A percentile compares a stretch with the other conserved stretches of the same genome.
These are phyloP conservation scores for Cairina moschata DNA, from an alignment of 2,113 vertebrate species.

Conservation along the genomic window DNA sequence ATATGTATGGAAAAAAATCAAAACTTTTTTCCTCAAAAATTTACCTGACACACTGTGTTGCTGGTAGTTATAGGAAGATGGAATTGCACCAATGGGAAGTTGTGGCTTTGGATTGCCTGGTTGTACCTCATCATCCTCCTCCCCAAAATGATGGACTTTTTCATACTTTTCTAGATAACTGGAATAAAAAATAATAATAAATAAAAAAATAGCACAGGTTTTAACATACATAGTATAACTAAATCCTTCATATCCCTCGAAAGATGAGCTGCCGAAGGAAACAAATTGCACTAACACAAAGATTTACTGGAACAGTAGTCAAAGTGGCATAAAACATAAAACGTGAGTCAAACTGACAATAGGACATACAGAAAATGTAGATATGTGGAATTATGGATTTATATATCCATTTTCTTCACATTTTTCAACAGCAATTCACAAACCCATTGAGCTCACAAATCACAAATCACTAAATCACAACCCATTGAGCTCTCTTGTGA, in stretches of 20 bases:
- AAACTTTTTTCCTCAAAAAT: neutral
- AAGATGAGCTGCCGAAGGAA: neutral
- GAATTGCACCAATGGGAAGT: conserved; percentile 98
- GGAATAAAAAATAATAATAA: conserved; percentile 51
- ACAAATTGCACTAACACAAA: neutral
- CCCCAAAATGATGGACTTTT: conserved; percentile 99
- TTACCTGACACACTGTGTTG: conserved; percentile 98
- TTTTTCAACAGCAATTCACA: neutral
- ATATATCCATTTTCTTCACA: neutral
- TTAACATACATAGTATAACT: neutral
- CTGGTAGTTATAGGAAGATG: conserved; percentile 99
- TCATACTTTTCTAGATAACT: conserved; percentile 99
- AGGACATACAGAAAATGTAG: neutral
- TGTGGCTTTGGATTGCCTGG: conserved; percentile 95
- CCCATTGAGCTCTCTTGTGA: neutral
- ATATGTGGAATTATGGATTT: neutral
- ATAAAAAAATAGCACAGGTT: neutral
- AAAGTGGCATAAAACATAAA: neutral
- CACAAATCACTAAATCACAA: neutral
- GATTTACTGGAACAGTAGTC: neutral
- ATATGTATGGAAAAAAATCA: neutral
- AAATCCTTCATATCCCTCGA: neutral
- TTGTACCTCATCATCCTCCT: conserved; percentile 97
- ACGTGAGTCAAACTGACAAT: neutral
- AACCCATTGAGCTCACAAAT: neutral